Evolutionary conservation across 2,888 invertebrate species (phyloP), one percentile per base, ranked within the genome.

Genomic region (Pinctada fucata): DNA sequence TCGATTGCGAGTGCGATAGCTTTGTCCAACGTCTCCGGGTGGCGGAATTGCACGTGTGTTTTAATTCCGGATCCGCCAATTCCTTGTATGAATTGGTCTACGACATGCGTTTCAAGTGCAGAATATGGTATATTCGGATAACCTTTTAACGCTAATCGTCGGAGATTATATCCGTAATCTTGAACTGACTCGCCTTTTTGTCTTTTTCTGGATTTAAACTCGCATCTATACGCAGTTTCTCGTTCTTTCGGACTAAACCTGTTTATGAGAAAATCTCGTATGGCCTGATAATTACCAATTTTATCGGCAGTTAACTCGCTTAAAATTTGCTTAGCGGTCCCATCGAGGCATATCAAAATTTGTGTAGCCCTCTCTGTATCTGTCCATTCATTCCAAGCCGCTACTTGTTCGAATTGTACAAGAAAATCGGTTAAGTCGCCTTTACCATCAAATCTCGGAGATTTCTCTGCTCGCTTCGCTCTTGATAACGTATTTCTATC

Each of bases 31-130:
- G 72, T 65, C 10, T 72, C 16, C 3, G 76, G 76, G 64, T 71
- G 65, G 8, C 63, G 63, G 31, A 76, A 72, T n/a, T 49, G 47
- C 49, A 76, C 76, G 16, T 72, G 72, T 4, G 58, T 50, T 10
- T 66, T 47, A 31, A 76, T 65, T 6, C 65, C 71, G 47, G 65
- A 47, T n/a, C 65, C 13, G 1, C 65, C 51, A 47, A 72, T 16
- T 2, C 76, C 72, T 16, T 63, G n/a, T 50, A 76, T 76, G 47
- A 76, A 72, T 50, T 76, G 71, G 6, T 76, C 70, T 8, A 76
- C 31, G 13, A 72, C 71, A 50, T 50, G 47, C 48, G 16, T 64
- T 50, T 72, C 72, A 4, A 45, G 50, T 5, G 16, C 58, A 45
- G 71, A 47, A 50, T 10, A 65, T 8, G 63, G 58, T 8, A 52